Base-by-base conservation (phyloP, 2,888 invertebrate genomes). In the Ctena decussata region DNA sequence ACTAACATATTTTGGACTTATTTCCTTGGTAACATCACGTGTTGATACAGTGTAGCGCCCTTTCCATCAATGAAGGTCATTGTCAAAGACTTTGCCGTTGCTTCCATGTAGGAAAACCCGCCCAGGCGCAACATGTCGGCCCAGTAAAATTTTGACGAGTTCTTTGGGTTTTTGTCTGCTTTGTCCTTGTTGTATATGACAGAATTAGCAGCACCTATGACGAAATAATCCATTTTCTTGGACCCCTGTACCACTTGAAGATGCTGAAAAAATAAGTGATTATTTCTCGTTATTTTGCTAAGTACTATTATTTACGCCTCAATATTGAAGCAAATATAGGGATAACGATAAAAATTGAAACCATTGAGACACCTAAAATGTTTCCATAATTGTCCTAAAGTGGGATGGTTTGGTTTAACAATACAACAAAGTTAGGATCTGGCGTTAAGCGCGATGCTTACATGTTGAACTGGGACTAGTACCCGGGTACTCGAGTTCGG, bases 151-250 rank as follows among this genome's bases (percentile, higher is more conserved):
- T 91, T 91, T 24, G 92, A 89, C 8, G 92, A 90, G 0, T 86
- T 89, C 0, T 70, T 18, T 6, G 95, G 95, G 0, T 96, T 93
- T 11, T 74, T 24, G 11, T 89, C 84, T 18, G 83, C 86, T 89
- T 96, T 95, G 27, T 84, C 89, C 0, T 86, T 89, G 15, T 94
- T 94, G 0, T 91, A 82, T 78, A 96, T 95, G 6, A 95, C 93
- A 82, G 96, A 94, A 80, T 96, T 96, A 6, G 95, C 96, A 2
- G 96, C 95, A 12, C 96, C 96, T 24, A 95, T 94, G 0, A 96
- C 93, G 78, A 96, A 93, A 86, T 96, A 96, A 77, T 96, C 90
- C 74, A 96, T 90, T 5, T 91, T 92, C 18, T 65, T 32, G n/a
- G 89, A 83, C n/a, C 91, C 84, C 6, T 80, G 80, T 5, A 89